A percentile compares a stretch with the other conserved stretches of the same genome.
These are phyloP conservation scores for Lepidonotus clava DNA, from an alignment of 2,888 invertebrate species.

Conservation along the genomic window DNA sequence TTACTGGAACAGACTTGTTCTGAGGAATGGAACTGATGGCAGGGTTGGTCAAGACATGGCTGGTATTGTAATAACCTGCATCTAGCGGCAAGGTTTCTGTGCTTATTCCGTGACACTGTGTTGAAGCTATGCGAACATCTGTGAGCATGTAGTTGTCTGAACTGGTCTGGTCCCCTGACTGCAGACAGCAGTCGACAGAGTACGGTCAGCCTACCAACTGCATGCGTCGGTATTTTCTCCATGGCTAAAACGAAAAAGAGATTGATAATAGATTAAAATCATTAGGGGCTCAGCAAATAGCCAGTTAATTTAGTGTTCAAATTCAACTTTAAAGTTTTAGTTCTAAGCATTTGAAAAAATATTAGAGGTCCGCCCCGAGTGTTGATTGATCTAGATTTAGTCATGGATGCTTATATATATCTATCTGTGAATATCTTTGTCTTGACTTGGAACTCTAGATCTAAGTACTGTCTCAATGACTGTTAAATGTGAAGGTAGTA, in stretches of 20 bases:
- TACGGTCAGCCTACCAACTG: background rate
- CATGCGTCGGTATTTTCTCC: background rate
- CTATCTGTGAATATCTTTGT: too few relatives aligned
- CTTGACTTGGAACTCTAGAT: too few relatives aligned
- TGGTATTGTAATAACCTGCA: background rate
- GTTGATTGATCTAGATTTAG: too few relatives aligned
- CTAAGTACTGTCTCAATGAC: too few relatives aligned
- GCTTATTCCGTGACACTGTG: background rate
- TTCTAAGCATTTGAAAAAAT: too few relatives aligned
- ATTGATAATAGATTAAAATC: background rate
- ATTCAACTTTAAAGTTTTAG: too few relatives aligned
- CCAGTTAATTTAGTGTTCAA: too few relatives aligned
- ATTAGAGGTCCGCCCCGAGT: too few relatives aligned
- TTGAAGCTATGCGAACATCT: background rate
- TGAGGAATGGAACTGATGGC: background rate
- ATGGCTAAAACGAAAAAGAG: background rate
- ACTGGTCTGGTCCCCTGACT: background rate
- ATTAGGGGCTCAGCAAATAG: too few relatives aligned
- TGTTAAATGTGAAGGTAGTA: too few relatives aligned
- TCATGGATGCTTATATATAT: too few relatives aligned
- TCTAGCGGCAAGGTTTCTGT: background rate
- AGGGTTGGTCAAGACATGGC: background rate
- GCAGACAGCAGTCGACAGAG: background rate
- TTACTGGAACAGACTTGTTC: background rate
- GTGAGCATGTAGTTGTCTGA: background rate